Conservation (phyloP, 2,888 invertebrate species). For the Atrina japonica region DNA sequence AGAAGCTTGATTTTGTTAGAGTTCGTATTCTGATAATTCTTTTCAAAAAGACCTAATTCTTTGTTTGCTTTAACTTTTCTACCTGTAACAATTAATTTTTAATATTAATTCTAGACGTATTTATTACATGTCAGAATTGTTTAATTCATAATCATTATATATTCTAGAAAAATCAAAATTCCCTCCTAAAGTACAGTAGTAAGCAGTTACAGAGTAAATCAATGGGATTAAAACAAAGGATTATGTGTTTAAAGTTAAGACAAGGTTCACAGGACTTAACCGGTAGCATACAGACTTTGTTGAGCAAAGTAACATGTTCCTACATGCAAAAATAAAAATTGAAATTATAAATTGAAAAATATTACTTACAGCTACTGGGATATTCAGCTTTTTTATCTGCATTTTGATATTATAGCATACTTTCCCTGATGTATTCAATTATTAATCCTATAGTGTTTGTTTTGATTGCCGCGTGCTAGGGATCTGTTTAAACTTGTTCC, state of each 20-base stretch:
- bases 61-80: no score
- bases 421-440: background rate
- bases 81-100: no score
- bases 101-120: no score
- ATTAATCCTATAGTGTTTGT: constrained; percentile 1
- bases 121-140: no score
- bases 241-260: constrained; percentile 8
- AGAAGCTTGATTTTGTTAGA: no score
- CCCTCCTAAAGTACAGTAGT: constrained; percentile 1
- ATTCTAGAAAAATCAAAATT: constrained; percentile 3
- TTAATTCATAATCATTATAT: no score
- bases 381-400: constrained; percentile 30
- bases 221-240: constrained; percentile 21
- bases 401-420: constrained; percentile 6
- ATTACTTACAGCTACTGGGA: constrained; percentile 20
- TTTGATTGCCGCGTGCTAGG: constrained; percentile 11
- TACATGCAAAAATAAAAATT: background rate
- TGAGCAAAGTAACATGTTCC: background rate
- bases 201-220: constrained; percentile 1
- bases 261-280: background rate
- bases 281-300: background rate
- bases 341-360: background rate
- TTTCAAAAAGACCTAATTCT: no score
- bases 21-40: no score
- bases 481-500: constrained; percentile 23